Evolutionary conservation across 2,113 vertebrate species (phyloP).

Genomic region (Odontophorus gujanensis): DNA sequence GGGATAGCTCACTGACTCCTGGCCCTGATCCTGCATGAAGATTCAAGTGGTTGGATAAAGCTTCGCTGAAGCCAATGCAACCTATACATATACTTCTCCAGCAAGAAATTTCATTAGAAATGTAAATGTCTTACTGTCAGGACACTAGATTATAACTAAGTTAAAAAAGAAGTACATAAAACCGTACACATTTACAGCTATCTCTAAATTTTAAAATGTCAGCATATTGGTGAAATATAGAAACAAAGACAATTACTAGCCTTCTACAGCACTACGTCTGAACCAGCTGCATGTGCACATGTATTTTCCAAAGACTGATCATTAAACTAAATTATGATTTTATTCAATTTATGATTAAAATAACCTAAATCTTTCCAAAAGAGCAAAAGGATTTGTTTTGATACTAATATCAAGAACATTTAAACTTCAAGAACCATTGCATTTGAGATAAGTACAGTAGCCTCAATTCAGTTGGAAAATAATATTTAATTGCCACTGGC

Average conservation of each 20-base stretch:
- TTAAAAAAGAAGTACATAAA: background rate
- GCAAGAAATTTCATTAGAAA: background rate
- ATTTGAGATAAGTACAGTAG: background rate
- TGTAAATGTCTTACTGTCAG: background rate
- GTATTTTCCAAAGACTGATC: background rate
- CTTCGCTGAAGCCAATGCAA: background rate
- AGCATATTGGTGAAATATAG: background rate
- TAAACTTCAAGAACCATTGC: background rate
- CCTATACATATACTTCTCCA: background rate
- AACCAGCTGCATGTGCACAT: background rate
- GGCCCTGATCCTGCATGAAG: background rate
- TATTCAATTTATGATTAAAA: background rate
- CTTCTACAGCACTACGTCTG: background rate
- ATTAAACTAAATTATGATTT: background rate
- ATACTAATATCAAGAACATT: background rate
- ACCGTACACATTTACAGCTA: background rate
- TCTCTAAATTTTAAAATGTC: background rate
- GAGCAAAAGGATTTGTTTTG: background rate
- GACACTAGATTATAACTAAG: background rate
- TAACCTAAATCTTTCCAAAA: background rate
- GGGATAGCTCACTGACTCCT: background rate
- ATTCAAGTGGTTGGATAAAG: background rate
- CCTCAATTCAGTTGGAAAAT: background rate
- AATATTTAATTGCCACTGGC: background rate
- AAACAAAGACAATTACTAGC: background rate